phyloP scores from a whole-genome alignment of 2,797 vertebrate species.

The Anabas testudineus region DNA sequence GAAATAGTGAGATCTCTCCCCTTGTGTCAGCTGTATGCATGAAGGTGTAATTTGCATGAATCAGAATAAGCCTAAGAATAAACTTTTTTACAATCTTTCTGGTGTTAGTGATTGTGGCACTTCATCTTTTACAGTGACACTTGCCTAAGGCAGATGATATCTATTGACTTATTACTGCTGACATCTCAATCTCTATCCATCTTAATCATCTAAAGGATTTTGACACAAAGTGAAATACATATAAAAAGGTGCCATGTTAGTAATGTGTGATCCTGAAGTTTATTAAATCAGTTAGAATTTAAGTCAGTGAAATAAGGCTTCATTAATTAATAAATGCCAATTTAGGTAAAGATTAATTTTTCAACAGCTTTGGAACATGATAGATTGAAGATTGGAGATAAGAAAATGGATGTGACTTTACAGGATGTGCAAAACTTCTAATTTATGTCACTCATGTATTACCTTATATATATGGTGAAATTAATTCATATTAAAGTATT shows the following conservation, averaged over 20 bases:
- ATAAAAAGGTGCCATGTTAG: conserved; percentile 7
- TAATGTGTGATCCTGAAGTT: neutral
- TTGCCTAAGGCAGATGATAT: conserved; percentile 42
- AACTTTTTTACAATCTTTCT: conserved; percentile 69
- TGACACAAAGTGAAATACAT: conserved; percentile 27
- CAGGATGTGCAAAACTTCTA: neutral
- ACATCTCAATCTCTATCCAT: conserved; percentile 71
- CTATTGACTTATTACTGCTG: conserved; percentile 66
- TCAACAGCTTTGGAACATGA: conserved; percentile 1
- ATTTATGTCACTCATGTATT: conserved; percentile 8
- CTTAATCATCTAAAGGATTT: conserved; percentile 48
- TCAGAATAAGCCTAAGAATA: conserved; percentile 73
- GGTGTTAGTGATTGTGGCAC: conserved; percentile 65
- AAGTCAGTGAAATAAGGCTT: conserved; percentile 13
- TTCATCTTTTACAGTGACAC: conserved; percentile 61
- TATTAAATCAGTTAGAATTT: neutral
- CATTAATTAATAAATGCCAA: neutral
- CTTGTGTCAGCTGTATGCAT: conserved; percentile 53
- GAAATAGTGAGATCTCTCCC: conserved; percentile 17
- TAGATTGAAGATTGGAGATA: neutral
- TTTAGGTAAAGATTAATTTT: neutral
- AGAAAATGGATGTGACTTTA: neutral
- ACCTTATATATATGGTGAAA: conserved; percentile 9
- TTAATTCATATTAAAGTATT: neutral
- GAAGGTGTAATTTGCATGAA: conserved; percentile 79